A percentile compares a stretch with the other conserved stretches of the same genome.
These are phyloP conservation scores for Hyposmocoma kahamanoa DNA, from an alignment of 1,140 invertebrate species.

Conservation along the genomic window DNA sequence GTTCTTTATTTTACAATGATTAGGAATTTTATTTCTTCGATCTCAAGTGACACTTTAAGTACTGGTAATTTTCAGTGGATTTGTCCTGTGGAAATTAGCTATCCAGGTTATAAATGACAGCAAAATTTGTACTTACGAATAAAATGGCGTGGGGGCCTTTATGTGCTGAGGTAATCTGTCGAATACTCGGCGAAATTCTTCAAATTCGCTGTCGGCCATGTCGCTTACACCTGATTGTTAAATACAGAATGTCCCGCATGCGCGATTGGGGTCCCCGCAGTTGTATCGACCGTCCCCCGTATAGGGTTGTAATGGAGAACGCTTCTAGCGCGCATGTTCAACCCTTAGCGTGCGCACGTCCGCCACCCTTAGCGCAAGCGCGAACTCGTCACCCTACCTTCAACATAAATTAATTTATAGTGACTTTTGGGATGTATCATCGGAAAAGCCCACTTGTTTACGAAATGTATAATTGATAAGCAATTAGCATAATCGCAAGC, in stretches of 20 bases:
- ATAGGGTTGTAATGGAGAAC: background rate
- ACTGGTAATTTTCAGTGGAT: too few species aligned
- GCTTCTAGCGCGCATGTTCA: background rate
- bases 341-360: background rate
- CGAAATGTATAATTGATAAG: too few species aligned
- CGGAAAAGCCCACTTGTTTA: too few species aligned
- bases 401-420: too few species aligned
- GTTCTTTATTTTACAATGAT: too few species aligned
- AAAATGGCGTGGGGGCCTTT: slow-evolving; percentile 82
- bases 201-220: slow-evolving; percentile 94
- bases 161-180: slow-evolving; percentile 86
- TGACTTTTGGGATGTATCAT: too few species aligned
- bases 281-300: slow-evolving; percentile 20
- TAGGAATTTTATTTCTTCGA: too few species aligned
- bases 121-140: slow-evolving; percentile 76
- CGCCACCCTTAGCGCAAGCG: background rate
- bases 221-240: slow-evolving; percentile 61
- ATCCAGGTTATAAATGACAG: too few species aligned
- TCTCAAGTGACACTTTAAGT: too few species aligned
- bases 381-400: background rate
- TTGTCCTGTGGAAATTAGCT: too few species aligned
- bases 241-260: slow-evolving; percentile 36
- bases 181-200: slow-evolving; percentile 91
- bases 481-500: too few species aligned
- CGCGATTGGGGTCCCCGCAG: slow-evolving; percentile 28